Evolutionary conservation across 53 echinoderm and acorn worm species (phyloP), one percentile per base, ranked within the genome.

Genomic region (Apostichopus leukothele): DNA sequence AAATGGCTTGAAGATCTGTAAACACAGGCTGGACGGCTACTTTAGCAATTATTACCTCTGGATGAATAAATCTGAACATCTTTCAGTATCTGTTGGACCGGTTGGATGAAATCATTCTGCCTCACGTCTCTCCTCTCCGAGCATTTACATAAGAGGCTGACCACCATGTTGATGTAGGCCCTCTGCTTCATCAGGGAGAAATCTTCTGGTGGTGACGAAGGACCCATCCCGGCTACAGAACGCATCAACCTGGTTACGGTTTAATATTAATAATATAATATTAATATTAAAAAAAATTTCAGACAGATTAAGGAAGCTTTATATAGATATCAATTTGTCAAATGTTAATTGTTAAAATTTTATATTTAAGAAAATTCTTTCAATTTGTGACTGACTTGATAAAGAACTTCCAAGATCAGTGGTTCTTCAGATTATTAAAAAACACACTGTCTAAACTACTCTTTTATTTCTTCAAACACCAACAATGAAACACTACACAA

Each of bases 131-230:
- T 81, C 73, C 90, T 81, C 79, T 91, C 90, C 18, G 98, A 96
- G 67, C 94, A 92, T 79, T 93, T 96, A 83, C 94, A 93, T 57
- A 97, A 90, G 63, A 97, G 88, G 10, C 91, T 91, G 4, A 97
- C 93, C 20, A 97, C 90, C 77, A 95, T 83, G n/a, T 83, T 90
- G 18, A 94, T 86, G 84, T 97, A 94, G 4, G 98, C 86, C 4
- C 90, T 71, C 73, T 95, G 92, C 60, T 96, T 96, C 18, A 87
- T 74, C 18, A 89, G 86, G 10, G 90, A 88, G 26, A 91, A 84
- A 20, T 83, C 90, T 20, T 93, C 90, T 7, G 89, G 89, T 10
- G 91, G 67, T 27, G 93, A 93, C 5, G 75, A 83, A 10, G 87
- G 84, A 60, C 84, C 90, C 26, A 97, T 87, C 13, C 98, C 94